phyloP scores from a whole-genome alignment of 2,888 invertebrate genomes.

The Monoplex corrugatus region DNA sequence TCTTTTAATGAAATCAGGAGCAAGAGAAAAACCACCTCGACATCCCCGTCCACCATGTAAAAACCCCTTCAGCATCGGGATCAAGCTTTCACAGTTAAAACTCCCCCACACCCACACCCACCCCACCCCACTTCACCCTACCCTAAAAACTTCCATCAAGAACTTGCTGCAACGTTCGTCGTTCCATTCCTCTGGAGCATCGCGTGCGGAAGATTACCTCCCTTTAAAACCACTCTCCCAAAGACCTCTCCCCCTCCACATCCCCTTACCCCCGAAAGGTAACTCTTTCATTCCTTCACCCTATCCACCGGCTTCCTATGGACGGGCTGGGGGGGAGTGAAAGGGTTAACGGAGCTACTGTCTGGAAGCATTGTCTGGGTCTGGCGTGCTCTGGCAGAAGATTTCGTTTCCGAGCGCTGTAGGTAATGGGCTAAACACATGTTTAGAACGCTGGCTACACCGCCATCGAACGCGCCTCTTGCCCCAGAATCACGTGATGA shows the following conservation, averaged over 20 bases:
- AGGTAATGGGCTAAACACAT: slow-evolving; percentile 47
- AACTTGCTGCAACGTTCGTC: background rate
- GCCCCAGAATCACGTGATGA: slow-evolving; percentile 33
- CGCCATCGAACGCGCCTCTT: slow-evolving; percentile 25
- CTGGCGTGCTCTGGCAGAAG: slow-evolving; percentile 27
- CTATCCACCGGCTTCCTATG: background rate
- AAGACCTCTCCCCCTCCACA: background rate
- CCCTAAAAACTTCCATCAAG: background rate
- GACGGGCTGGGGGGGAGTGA: no score
- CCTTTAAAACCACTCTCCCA: slow-evolving; percentile 5
- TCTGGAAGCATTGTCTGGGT: slow-evolving; percentile 38
- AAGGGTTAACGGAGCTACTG: slow-evolving; percentile 11
- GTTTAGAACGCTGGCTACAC: slow-evolving; percentile 40
- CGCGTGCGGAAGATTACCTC: slow-evolving; percentile 46
- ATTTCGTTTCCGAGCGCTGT: slow-evolving; percentile 6
- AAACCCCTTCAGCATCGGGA: no score
- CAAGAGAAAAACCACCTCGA: no score
- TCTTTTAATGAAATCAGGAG: no score
- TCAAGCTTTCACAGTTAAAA: no score
- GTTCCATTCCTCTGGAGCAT: background rate
- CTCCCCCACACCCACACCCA: background rate
- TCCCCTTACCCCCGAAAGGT: background rate
- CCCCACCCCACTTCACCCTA: background rate
- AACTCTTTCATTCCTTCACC: no score
- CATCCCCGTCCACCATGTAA: no score